phyloP scores from a whole-genome alignment of 2,888 invertebrate species.

The Dicroscelio sp. region DNA sequence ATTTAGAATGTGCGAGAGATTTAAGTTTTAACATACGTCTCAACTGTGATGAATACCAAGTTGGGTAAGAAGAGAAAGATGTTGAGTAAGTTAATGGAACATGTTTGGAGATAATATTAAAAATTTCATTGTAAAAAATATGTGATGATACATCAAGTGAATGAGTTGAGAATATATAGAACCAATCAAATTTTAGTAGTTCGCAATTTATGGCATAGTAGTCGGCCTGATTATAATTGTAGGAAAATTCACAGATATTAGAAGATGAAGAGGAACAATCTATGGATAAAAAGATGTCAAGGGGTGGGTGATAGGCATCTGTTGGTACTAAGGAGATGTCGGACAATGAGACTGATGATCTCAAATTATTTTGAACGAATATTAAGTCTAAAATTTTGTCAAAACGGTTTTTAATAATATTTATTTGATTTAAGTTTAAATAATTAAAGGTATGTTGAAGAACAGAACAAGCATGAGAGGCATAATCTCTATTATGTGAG shows the following conservation, averaged over 20 bases:
- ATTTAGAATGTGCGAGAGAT: neutral
- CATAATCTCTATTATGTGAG: conserved; percentile 1
- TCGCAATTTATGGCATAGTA: neutral
- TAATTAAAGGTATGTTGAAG: conserved; percentile 5
- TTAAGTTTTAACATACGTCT: neutral
- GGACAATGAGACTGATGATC: neutral
- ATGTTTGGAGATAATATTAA: neutral
- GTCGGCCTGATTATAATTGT: neutral
- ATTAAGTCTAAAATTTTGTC: neutral
- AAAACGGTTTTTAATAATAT: neutral
- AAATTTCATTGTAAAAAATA: neutral
- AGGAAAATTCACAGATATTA: neutral
- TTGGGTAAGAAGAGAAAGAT: neutral
- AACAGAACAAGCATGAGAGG: neutral
- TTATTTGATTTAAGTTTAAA: neutral
- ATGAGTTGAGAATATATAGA: neutral
- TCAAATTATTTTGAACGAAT: neutral
- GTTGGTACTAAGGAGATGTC: neutral
- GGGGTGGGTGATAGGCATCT: neutral
- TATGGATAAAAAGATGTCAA: neutral
- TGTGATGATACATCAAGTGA: neutral
- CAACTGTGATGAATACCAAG: neutral
- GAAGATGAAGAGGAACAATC: neutral
- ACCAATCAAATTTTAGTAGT: neutral
- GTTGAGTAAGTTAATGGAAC: neutral